Evolutionary conservation across 1,140 invertebrate species (phyloP).

Genomic region (Saxidomus purpurata): DNA sequence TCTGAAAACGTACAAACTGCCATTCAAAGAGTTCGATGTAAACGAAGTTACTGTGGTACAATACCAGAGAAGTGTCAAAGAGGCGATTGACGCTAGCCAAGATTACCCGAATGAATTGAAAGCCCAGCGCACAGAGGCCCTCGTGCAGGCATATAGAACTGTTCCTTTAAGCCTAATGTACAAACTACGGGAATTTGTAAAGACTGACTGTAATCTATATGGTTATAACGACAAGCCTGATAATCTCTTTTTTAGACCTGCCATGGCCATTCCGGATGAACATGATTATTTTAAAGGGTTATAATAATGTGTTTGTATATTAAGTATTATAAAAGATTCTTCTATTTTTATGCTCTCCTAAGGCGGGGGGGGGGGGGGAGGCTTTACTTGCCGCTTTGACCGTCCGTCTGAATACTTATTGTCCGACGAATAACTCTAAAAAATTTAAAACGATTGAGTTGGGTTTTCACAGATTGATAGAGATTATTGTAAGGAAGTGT

Average conservation of each 20-base stretch:
- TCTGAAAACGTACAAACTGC: background rate
- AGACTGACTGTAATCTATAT: constrained; percentile 61
- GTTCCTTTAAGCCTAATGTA: constrained; percentile 14
- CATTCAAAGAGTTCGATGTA: constrained; percentile 1
- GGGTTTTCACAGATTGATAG: too few species aligned
- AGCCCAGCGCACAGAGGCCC: constrained; percentile 28
- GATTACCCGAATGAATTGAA: background rate
- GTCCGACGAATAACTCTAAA: too few species aligned
- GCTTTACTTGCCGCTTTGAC: too few species aligned
- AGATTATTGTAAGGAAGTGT: too few species aligned
- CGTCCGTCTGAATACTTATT: too few species aligned
- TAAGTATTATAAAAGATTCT: too few species aligned
- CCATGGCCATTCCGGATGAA: background rate
- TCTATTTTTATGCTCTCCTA: too few species aligned
- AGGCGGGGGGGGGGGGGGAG: too few species aligned
- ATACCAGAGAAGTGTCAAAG: background rate
- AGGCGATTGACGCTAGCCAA: background rate
- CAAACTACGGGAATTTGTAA: constrained; percentile 27
- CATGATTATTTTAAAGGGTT: background rate
- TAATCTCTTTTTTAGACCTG: constrained; percentile 5
- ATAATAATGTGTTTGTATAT: too few species aligned
- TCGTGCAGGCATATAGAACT: constrained; percentile 44
- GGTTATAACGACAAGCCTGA: constrained; percentile 56
- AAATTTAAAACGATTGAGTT: too few species aligned
- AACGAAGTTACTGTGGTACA: background rate